Evolutionary conservation across 2,888 invertebrate species (phyloP), one percentile per base, ranked within the genome.

Genomic region (Frankliniella intonsa): DNA sequence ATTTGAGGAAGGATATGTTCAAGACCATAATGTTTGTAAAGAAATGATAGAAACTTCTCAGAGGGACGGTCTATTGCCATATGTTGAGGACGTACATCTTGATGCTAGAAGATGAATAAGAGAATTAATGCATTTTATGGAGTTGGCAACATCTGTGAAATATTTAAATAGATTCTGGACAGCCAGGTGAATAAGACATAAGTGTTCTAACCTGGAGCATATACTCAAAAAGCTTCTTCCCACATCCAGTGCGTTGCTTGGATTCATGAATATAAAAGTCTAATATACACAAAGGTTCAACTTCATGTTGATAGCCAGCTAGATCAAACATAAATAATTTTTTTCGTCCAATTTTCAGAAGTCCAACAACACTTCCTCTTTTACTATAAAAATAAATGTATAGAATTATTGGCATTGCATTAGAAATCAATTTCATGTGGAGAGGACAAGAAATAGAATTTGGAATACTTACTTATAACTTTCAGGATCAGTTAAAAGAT

Each of bases 21-120:
- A 0, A 92, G 88, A 25, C 91, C 90, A 88, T 97, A 98, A 88
- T 97, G 94, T 87, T 95, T 96, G 76, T 90, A 90, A 27, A 99
- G 89, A 88, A 99, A 99, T 55, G 91, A 92, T 84, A 95, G 90
- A 86, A 98, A 93, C 87, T 97, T 97, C 81, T 93, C 91, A 0
- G 98, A 98, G 0, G 98, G 99, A 76, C 96, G 92, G 88, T 99
- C 98, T 84, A 98, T 94, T 0, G 99, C 97, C 85, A 98, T 89
- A 87, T 94, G 92, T 5, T 92, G 89, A 0, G 95, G 93, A 81
- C 88, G 88, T 80, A 92, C 89, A 82, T 92, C 90, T 88, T 93
- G 92, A 84, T 93, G 93, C 92, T 94, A 88, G 83, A 91, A 89
- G 83, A 86, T 84, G 82, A 38, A 84, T 51, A 81, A 82, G 80